Conservation (phyloP, 2,797 vertebrate genomes). For the Adrianichthys oophorus region DNA sequence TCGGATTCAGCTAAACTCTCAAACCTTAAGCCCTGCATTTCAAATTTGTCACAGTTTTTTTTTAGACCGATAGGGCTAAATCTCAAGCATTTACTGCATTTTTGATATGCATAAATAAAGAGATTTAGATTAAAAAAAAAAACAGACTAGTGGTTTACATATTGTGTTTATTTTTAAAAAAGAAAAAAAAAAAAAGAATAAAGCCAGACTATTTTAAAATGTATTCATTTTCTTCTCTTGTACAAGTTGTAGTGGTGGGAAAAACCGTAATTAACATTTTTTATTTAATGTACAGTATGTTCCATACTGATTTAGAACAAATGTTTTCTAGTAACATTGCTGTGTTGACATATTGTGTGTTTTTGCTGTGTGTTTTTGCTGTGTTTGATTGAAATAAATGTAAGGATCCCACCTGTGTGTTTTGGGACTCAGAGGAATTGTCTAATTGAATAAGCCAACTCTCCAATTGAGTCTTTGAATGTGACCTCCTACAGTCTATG, state of each 20-base stretch:
- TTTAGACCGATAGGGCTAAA: slow-evolving; percentile 1
- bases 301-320: slow-evolving; percentile 18
- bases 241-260: neutral
- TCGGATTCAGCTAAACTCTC: too few species aligned
- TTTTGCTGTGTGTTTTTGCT: slow-evolving; percentile 26
- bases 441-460: slow-evolving; percentile 68
- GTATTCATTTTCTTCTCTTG: slow-evolving; percentile 2
- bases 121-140: too few species aligned
- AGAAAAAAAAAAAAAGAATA: too few species aligned
- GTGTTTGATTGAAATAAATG: slow-evolving; percentile 37
- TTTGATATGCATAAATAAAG: too few species aligned
- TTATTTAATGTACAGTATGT: neutral
- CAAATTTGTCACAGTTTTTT: too few species aligned
- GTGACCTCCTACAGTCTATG: slow-evolving; percentile 65
- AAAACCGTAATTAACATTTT: too few species aligned
- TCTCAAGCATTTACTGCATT: neutral
- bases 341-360: slow-evolving; percentile 1
- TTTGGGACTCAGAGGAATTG: slow-evolving; percentile 50
- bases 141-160: too few species aligned
- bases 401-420: slow-evolving; percentile 55
- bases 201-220: too few species aligned
- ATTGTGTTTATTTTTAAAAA: too few species aligned
- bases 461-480: slow-evolving; percentile 66
- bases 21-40: too few species aligned
- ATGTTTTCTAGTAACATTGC: neutral